Evolutionary conservation across 2,888 invertebrate species (phyloP).

Genomic region (Synergus gifuensis): DNA sequence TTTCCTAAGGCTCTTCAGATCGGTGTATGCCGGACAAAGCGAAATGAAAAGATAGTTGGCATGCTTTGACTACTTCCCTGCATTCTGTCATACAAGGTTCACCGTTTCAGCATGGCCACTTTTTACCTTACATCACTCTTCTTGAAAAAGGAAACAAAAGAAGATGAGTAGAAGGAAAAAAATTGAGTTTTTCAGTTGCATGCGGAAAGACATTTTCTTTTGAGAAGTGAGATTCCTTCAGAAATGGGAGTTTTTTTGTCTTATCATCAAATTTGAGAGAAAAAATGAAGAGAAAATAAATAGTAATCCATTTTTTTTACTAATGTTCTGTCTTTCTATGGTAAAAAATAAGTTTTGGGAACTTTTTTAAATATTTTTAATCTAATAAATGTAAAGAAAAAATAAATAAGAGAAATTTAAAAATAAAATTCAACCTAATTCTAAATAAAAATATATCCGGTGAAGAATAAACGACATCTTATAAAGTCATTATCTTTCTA

Average conservation of each 20-base stretch:
- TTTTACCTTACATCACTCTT: slow-evolving; percentile 18
- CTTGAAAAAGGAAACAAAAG: slow-evolving; percentile 12
- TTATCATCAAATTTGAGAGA: neutral
- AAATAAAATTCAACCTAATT: neutral
- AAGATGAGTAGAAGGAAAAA: neutral
- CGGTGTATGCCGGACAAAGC: slow-evolving; percentile 68
- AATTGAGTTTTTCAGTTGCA: slow-evolving; percentile 26
- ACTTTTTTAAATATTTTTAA: too few species aligned
- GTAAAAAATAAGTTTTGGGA: neutral
- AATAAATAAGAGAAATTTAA: neutral
- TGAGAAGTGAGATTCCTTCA: neutral
- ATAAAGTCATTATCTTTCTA: slow-evolving; percentile 12
- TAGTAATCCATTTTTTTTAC: neutral
- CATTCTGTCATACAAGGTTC: slow-evolving; percentile 48
- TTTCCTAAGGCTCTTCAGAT: slow-evolving; percentile 16
- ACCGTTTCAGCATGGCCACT: slow-evolving; percentile 20
- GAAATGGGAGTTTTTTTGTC: neutral
- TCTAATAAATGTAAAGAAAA: neutral
- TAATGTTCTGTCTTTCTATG: neutral
- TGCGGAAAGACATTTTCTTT: slow-evolving; percentile 16
- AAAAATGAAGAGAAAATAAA: neutral
- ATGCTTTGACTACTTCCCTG: slow-evolving; percentile 70
- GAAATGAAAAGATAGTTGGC: slow-evolving; percentile 76
- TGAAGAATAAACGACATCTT: neutral
- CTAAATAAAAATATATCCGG: neutral